phyloP scores from a whole-genome alignment of 1,140 invertebrate genomes.

The Parapsyche elsis region DNA sequence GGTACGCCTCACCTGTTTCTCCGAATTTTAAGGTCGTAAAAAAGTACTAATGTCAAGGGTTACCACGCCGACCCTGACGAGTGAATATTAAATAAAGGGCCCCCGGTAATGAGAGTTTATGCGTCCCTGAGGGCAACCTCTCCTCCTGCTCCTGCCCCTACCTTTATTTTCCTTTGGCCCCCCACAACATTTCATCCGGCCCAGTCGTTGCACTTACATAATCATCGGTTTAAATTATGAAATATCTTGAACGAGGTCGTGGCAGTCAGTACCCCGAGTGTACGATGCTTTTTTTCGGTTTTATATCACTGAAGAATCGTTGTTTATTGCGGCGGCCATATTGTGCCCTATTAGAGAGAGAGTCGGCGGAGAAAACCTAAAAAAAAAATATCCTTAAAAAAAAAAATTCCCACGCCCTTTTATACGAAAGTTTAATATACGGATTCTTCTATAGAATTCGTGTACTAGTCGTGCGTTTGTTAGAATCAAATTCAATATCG shows the following conservation, averaged over 20 bases:
- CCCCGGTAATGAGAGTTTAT: slow-evolving; percentile 2
- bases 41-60: slow-evolving; percentile 7
- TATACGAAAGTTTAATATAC: no score
- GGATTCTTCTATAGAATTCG: no score
- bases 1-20: neutral
- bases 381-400: no score
- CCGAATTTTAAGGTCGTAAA: slow-evolving; percentile 4
- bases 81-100: slow-evolving; percentile 11
- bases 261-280: neutral
- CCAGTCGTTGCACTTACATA: neutral
- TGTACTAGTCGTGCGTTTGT: no score
- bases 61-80: neutral
- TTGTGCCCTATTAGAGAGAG: neutral
- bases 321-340: neutral
- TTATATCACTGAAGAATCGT: neutral
- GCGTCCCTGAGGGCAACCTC: neutral
- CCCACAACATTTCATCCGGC: neutral
- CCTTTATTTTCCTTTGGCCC: no score
- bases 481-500: no score
- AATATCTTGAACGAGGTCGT: slow-evolving; percentile 7
- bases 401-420: no score
- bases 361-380: no score
- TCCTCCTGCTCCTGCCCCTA: neutral
- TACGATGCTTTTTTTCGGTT: neutral
- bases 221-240: slow-evolving; percentile 7